Evolutionary conservation across 2,797 vertebrate genomes (phyloP), one percentile per base, ranked within the genome.

Genomic region (Heliangelus exortis): DNA sequence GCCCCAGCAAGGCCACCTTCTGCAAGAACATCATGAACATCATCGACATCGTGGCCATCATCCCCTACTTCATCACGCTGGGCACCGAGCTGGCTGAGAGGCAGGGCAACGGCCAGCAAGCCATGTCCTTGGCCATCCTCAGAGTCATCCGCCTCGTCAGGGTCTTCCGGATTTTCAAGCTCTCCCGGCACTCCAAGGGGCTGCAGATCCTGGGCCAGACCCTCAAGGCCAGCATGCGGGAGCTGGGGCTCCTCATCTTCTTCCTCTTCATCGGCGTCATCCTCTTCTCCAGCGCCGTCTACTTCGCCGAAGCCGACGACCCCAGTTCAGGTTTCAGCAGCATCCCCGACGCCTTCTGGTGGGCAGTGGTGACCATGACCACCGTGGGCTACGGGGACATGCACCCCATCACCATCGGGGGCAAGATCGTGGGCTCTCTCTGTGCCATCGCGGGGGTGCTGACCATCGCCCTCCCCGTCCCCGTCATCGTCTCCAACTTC

Each of bases 1-100:
- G 99, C 72, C 99, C 99, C 81, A 99, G 99, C 97, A 99, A 99
- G 96, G 98, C 99, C 78, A 97, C 98, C 41, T 99, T 99, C 98
- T 99, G 98, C 77, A 99, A 99, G 96, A 99, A 99, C 94, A 99
- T 99, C 94, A 99, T 99, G 99, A 99, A 99, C 98, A 99, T 99
- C 93, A 99, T 99, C 95, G 99, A 99, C 97, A 99, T 99, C n/a
- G 99, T 99, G 68, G 99, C 99, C 94, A 99, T 99, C 97, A 99
- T 99, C 76, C 99, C 99, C 28, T 99, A 99, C 82, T 99, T 99
- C 97, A 99, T 99, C 97, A 99, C 99, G 68, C 97, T 99, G 22
- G 99, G 99, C 94, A 99, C 99, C 0, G 99, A 99, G 97, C 97
- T 99, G 95, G 99, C 99, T 0, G 99, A 99, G 96, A 99, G 98